These are phyloP conservation scores for Malacoraja senta DNA, from an alignment of 2,797 vertebrate genomes.

Conservation along the genomic window DNA sequence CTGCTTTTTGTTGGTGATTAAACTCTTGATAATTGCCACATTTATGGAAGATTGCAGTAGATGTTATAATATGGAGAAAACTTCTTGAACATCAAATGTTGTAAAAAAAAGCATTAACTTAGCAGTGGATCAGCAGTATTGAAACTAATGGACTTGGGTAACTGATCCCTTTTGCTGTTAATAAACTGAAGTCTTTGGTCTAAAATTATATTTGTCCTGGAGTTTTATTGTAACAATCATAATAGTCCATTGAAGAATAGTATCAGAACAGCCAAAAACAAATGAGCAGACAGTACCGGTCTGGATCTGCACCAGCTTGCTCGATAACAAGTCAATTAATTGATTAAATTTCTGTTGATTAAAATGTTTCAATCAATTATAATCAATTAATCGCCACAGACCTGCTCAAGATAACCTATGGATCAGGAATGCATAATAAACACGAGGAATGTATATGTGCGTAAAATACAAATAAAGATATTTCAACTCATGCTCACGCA, in stretches of 20 bases:
- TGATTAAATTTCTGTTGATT: slow-evolving; percentile 38
- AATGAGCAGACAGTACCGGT: neutral
- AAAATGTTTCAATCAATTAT: slow-evolving; percentile 39
- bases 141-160: neutral
- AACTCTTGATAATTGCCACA: slow-evolving; percentile 4
- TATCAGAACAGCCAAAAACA: slow-evolving; percentile 9
- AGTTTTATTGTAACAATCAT: slow-evolving; percentile 6
- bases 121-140: neutral
- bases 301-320: slow-evolving; percentile 1
- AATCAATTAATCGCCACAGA: slow-evolving; percentile 37
- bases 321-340: slow-evolving; percentile 37
- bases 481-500: slow-evolving; percentile 30
- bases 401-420: slow-evolving; percentile 35
- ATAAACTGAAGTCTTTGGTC: neutral
- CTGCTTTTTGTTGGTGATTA: neutral
- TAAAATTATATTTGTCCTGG: neutral
- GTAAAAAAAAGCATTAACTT: neutral
- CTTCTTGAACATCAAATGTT: neutral
- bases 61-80: neutral
- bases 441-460: slow-evolving; percentile 26
- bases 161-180: neutral
- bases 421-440: slow-evolving; percentile 37
- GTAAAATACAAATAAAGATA: slow-evolving; percentile 26
- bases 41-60: neutral
- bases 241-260: slow-evolving; percentile 25